phyloP scores from a whole-genome alignment of 2,797 vertebrate genomes.

The Pseudocheirus occidentalis region DNA sequence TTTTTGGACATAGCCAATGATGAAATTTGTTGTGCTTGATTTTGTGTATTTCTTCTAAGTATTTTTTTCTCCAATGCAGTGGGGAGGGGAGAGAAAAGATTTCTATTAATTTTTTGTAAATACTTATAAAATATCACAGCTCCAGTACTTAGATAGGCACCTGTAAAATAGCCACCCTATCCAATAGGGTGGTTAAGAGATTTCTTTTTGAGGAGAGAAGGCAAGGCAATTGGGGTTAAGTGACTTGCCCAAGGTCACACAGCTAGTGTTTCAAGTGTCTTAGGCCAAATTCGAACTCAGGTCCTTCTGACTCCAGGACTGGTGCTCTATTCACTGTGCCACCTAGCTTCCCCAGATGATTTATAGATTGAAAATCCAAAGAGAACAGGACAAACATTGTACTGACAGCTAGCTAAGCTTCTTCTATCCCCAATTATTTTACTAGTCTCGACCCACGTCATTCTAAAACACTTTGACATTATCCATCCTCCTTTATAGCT shows the following conservation, averaged over 20 bases:
- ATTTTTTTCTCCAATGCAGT: not conserved
- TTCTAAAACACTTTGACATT: not conserved
- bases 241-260: too few species aligned
- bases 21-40: not conserved
- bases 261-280: too few species aligned
- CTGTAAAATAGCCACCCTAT: not conserved
- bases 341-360: too few species aligned
- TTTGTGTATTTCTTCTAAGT: not conserved
- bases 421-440: not conserved
- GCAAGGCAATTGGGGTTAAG: too few species aligned
- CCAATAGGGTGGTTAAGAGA: not conserved
- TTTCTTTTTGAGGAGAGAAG: not conserved
- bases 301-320: too few species aligned
- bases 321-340: too few species aligned
- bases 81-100: not conserved
- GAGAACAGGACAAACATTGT: not conserved
- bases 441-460: too few species aligned
- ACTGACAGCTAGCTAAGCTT: too few species aligned
- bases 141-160: not conserved
- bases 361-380: not conserved
- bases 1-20: not conserved
- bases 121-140: not conserved
- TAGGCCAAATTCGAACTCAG: too few species aligned
- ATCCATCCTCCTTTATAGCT: not conserved
- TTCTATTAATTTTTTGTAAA: not conserved